Conservation (phyloP, 2,888 invertebrate genomes). For the Megastigmus dorsalis region DNA sequence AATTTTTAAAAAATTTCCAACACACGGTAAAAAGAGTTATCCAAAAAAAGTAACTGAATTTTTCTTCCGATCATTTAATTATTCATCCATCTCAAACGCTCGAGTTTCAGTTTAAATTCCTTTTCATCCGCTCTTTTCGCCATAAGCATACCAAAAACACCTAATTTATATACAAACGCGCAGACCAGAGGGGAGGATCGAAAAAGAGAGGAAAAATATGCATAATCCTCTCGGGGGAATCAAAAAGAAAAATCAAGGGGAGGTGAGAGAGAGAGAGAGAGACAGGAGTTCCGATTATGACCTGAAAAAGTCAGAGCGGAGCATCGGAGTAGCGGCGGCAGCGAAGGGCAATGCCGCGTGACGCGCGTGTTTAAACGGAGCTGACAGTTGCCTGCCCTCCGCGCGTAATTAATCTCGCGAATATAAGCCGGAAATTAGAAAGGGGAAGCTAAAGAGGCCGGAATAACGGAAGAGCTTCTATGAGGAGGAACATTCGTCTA, state of each 20-base stretch:
- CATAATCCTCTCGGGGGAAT: neutral
- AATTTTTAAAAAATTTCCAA: too few relatives aligned
- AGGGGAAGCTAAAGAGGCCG: neutral
- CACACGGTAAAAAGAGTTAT: too few relatives aligned
- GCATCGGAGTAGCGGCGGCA: too few relatives aligned
- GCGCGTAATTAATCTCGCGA: conserved; percentile 13
- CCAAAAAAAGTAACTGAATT: too few relatives aligned
- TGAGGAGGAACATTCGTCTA: neutral
- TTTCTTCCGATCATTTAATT: too few relatives aligned
- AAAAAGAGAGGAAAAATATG: neutral
- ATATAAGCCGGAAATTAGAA: conserved; percentile 17
- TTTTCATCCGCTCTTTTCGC: neutral
- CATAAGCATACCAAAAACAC: neutral
- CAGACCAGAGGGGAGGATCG: too few relatives aligned
- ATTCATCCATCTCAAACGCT: too few relatives aligned
- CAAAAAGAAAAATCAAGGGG: neutral
- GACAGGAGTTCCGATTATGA: conserved; percentile 3
- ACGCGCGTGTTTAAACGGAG: neutral
- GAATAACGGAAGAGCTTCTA: neutral
- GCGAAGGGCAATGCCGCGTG: neutral
- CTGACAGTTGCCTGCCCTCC: neutral
- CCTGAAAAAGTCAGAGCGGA: neutral
- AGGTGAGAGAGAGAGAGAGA: too few relatives aligned
- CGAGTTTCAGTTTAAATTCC: too few relatives aligned
- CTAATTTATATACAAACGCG: neutral